These are phyloP conservation scores for Pterois miles DNA, from an alignment of 2,797 vertebrate species.

Conservation along the genomic window DNA sequence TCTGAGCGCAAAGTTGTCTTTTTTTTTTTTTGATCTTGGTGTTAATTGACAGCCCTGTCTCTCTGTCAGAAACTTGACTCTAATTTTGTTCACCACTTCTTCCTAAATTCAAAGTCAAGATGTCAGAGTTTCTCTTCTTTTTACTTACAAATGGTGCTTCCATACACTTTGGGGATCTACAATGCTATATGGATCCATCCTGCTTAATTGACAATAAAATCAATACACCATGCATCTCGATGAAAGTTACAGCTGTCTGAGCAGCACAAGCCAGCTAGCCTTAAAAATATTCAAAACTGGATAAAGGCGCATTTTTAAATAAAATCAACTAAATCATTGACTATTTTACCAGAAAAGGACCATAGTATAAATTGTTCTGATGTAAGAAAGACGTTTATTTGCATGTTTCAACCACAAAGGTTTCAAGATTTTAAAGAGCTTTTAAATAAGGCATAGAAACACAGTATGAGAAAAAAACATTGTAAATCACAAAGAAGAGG, in stretches of 20 bases:
- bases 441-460: background rate
- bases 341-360: background rate
- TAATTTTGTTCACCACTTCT: constrained; percentile 16
- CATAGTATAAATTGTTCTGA: background rate
- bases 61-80: constrained; percentile 9
- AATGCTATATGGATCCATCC: constrained; percentile 7
- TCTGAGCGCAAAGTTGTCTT: background rate
- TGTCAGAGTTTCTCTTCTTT: constrained; percentile 23
- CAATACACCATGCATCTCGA: constrained; percentile 19
- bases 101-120: constrained; percentile 20
- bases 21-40: too few relatives aligned
- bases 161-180: constrained; percentile 7
- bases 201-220: constrained; percentile 56
- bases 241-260: constrained; percentile 6
- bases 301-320: background rate
- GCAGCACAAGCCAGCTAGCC: background rate
- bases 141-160: constrained; percentile 23
- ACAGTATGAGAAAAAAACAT: background rate
- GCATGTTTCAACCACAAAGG: background rate
- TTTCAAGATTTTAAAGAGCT: background rate
- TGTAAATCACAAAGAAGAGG: background rate
- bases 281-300: background rate
- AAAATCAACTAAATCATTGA: background rate
- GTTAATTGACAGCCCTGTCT: constrained; percentile 29
- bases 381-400: background rate